Evolutionary conservation across 2,888 invertebrate genomes (phyloP).

Genomic region (Mythimna impura): DNA sequence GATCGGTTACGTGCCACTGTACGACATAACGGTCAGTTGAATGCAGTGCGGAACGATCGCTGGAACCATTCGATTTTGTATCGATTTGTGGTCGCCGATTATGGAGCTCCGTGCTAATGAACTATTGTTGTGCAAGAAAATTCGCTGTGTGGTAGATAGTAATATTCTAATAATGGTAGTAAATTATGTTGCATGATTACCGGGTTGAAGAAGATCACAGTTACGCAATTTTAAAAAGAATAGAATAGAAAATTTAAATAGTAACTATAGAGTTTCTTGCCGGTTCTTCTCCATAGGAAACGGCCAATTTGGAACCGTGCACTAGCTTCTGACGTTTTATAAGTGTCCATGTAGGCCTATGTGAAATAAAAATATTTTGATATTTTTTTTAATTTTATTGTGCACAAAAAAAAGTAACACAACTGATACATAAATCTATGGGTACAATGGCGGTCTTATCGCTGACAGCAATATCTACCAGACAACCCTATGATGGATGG

Average conservation of each 20-base stretch:
- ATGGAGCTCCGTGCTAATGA: conserved; percentile 49
- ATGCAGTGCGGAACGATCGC: conserved; percentile 59
- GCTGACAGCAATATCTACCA: no score
- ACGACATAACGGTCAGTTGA: conserved; percentile 53
- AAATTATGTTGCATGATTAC: not conserved
- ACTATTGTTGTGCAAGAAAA: conserved; percentile 52
- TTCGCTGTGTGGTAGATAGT: not conserved
- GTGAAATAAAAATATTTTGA: no score
- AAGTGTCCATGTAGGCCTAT: no score
- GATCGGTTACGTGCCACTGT: conserved; percentile 32
- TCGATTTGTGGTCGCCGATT: conserved; percentile 62
- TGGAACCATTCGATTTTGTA: conserved; percentile 57
- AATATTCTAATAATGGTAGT: conserved; percentile 10
- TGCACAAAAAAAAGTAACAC: no score
- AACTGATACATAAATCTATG: no score
- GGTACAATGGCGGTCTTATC: no score
- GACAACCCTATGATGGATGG: no score
- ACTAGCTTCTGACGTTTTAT: no score
- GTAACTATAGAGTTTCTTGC: no score
- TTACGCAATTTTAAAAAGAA: not conserved
- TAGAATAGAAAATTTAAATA: not conserved
- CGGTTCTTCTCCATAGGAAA: no score
- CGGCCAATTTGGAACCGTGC: no score
- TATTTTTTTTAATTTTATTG: no score
- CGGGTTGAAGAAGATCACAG: not conserved